Percentiles rank a stretch among this genome's conserved stretches.
Conservation (phyloP, 1,140 invertebrate genomes). For the Homalodisca vitripennis region DNA sequence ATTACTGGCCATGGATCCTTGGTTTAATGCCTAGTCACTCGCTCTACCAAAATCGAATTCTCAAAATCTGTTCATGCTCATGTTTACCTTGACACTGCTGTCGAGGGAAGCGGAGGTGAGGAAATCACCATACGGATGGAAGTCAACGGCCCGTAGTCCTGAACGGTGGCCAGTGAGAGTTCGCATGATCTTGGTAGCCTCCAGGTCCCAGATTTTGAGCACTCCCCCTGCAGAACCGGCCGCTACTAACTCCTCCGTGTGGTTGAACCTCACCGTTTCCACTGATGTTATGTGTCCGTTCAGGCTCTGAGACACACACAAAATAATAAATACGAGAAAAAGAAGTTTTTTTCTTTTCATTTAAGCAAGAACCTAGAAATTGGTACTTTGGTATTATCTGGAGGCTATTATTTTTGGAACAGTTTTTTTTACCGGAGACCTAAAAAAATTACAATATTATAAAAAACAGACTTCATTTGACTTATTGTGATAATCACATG, state of each 20-base stretch:
- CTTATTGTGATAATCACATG: no score
- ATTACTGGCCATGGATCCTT: no score
- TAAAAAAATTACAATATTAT: no score
- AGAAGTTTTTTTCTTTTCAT: background rate
- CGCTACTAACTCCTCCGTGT: conserved; percentile 92
- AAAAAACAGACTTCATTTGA: no score
- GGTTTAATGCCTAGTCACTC: no score
- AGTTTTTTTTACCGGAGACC: no score
- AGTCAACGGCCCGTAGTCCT: conserved; percentile 88
- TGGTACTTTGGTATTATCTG: no score
- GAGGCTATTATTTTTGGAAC: no score
- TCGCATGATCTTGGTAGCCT: conserved; percentile 85
- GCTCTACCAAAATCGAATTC: no score
- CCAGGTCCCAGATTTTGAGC: conserved; percentile 95
- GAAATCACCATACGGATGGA: conserved; percentile 95
- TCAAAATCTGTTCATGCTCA: no score
- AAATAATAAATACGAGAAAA: conserved; percentile 5
- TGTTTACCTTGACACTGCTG: conserved; percentile 76
- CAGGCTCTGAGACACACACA: conserved; percentile 66
- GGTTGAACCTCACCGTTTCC: conserved; percentile 92
- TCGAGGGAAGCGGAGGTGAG: conserved; percentile 91
- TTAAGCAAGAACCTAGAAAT: background rate
- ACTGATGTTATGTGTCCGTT: conserved; percentile 91
- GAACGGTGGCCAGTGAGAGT: conserved; percentile 91
- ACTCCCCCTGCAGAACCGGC: conserved; percentile 92